Conservation (phyloP, 2,113 vertebrate genomes). For the Terrapene triunguis region DNA sequence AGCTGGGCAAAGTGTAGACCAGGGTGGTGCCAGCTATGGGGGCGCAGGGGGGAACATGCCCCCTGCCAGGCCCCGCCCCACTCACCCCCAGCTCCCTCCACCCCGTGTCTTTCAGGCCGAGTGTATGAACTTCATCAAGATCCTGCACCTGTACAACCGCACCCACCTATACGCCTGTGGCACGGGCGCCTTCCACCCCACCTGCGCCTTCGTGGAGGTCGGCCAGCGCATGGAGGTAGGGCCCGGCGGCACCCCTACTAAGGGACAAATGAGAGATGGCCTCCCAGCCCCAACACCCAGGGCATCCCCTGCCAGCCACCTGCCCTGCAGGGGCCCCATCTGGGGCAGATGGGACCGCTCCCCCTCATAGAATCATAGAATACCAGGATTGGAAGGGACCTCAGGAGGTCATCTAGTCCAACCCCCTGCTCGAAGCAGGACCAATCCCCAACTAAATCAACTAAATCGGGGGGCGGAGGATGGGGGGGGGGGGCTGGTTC, state of each 20-base stretch:
- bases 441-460: too few species aligned
- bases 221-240: slow-evolving; percentile 91
- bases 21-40: too few species aligned
- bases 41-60: neutral
- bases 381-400: too few species aligned
- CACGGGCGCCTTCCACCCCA: slow-evolving; percentile 95
- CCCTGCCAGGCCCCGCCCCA: neutral
- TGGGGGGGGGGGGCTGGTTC: neutral
- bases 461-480: too few species aligned
- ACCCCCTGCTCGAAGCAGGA: too few species aligned
- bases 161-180: slow-evolving; percentile 95
- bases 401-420: too few species aligned
- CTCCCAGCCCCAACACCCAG: neutral
- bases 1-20: too few species aligned
- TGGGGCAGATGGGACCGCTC: neutral
- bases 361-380: too few species aligned
- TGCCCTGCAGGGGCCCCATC: neutral
- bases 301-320: neutral
- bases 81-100: neutral
- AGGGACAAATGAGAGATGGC: neutral
- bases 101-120: slow-evolving; percentile 83
- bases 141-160: slow-evolving; percentile 92
- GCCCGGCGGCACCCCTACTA: neutral
- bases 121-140: slow-evolving; percentile 97
- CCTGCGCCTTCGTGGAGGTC: slow-evolving; percentile 91